Percentiles rank a stretch among this genome's conserved stretches.
Evolutionary conservation across 2,113 vertebrate species (phyloP).

Genomic region (Callipepla californica): DNA sequence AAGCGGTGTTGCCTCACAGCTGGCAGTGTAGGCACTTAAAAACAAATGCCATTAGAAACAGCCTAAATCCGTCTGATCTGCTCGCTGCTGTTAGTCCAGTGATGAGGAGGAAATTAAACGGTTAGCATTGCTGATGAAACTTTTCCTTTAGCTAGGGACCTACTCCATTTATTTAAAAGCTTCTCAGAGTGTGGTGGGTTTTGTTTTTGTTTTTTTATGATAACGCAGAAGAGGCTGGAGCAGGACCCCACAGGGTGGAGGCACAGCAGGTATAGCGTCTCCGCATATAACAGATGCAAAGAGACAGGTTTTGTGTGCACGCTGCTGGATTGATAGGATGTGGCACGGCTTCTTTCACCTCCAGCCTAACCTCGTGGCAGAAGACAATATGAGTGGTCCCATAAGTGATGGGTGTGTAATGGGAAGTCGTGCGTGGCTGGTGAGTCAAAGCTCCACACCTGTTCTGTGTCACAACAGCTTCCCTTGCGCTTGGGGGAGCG

Average conservation of each 20-base stretch:
- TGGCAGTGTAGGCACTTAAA: background rate
- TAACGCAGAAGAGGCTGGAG: background rate
- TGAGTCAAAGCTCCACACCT: slow-evolving; percentile 60
- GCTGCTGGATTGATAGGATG: slow-evolving; percentile 12
- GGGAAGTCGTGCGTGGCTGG: slow-evolving; percentile 33
- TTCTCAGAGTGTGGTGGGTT: background rate
- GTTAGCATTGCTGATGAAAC: background rate
- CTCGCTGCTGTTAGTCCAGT: background rate
- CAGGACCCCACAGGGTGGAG: background rate
- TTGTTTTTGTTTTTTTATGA: background rate
- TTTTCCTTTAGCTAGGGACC: background rate
- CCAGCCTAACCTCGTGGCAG: slow-evolving; percentile 21
- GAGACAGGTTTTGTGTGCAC: slow-evolving; percentile 11
- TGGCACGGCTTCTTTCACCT: slow-evolving; percentile 45
- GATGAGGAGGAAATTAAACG: background rate
- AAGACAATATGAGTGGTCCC: slow-evolving; percentile 18
- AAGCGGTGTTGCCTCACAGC: background rate
- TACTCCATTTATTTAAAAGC: background rate
- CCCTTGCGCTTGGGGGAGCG: background rate
- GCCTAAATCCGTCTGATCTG: background rate
- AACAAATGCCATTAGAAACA: background rate
- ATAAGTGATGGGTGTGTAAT: background rate
- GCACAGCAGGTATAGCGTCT: background rate
- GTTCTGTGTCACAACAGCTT: slow-evolving; percentile 55
- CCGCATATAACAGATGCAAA: background rate